phyloP scores from a whole-genome alignment of 2,113 vertebrate genomes.

The Prochilodus magdalenae region DNA sequence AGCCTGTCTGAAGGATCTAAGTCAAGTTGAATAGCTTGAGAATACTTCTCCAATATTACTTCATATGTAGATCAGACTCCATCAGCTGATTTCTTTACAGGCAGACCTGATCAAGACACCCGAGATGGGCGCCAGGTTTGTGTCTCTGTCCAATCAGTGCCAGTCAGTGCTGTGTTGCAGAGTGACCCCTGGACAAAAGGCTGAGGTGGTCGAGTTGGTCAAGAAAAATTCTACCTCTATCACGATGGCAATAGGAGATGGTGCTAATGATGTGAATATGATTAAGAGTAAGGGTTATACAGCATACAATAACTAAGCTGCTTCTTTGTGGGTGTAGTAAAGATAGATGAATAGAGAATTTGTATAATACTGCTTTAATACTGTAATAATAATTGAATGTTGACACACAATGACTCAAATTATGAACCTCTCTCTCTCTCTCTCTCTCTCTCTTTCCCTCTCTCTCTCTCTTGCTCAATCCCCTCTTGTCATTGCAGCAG shows the following conservation, averaged over 20 bases:
- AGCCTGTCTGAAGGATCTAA: background rate
- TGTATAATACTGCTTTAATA: too few relatives aligned
- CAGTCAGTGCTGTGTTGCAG: conserved; percentile 92
- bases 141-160: conserved; percentile 84
- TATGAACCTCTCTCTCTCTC: background rate
- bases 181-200: conserved; percentile 92
- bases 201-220: conserved; percentile 83
- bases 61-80: background rate
- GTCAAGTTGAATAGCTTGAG: background rate
- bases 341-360: too few relatives aligned
- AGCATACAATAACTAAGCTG: background rate
- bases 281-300: conserved; percentile 91
- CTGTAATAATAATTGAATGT: background rate
- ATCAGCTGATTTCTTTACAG: conserved; percentile 52
- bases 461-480: background rate
- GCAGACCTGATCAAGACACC: conserved; percentile 63
- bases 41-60: too few relatives aligned
- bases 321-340: background rate
- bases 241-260: conserved; percentile 90
- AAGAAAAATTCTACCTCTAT: conserved; percentile 81
- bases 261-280: conserved; percentile 96
- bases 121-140: conserved; percentile 74
- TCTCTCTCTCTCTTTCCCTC: background rate
- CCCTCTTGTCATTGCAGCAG: conserved; percentile 72
- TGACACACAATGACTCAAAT: background rate